Evolutionary conservation across 2,113 vertebrate species (phyloP).

Genomic region (Sialia sialis): DNA sequence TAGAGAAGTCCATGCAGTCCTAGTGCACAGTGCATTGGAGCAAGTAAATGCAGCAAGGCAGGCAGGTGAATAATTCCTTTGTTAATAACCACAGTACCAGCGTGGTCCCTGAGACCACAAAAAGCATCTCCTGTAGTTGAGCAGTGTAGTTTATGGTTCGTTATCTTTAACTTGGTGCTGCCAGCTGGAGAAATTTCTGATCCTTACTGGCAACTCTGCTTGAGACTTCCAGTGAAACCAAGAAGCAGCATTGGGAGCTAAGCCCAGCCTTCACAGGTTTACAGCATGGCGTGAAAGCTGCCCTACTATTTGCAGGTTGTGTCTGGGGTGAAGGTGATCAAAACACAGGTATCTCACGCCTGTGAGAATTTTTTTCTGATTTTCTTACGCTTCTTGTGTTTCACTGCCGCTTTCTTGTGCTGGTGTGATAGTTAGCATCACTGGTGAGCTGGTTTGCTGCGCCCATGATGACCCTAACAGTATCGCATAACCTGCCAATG

Average conservation of each 20-base stretch:
- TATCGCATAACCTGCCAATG: conserved; percentile 7
- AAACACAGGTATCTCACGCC: neutral
- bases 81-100: neutral
- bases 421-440: neutral
- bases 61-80: neutral
- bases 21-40: neutral
- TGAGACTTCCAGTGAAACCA: neutral
- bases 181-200: neutral
- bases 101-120: neutral
- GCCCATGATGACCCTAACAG: neutral
- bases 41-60: neutral
- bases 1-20: conserved; percentile 5
- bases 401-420: neutral
- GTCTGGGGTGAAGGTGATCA: neutral
- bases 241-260: neutral
- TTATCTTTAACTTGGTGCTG: neutral
- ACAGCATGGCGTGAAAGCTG: neutral
- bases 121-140: neutral
- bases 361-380: neutral
- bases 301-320: neutral
- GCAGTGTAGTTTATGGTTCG: neutral
- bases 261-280: neutral
- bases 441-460: neutral
- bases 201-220: neutral
- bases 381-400: neutral